A percentile compares a stretch with the other conserved stretches of the same genome.
Evolutionary conservation across 2,797 vertebrate genomes (phyloP).

Genomic region (Lithobates sylvaticus): DNA sequence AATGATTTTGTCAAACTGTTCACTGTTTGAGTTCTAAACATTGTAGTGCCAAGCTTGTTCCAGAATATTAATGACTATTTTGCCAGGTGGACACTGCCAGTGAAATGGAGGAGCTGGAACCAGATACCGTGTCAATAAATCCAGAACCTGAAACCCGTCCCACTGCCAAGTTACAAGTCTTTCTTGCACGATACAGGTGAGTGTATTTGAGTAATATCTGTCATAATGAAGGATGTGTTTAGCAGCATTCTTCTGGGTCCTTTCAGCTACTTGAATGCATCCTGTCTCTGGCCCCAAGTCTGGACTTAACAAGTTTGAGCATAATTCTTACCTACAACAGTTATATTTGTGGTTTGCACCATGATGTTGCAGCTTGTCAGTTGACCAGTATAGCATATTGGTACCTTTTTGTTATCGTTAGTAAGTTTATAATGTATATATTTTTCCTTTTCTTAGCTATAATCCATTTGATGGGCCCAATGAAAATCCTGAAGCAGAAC

Average conservation of each 20-base stretch:
- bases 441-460: slow-evolving; percentile 78
- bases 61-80: background rate
- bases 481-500: slow-evolving; percentile 96
- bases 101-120: slow-evolving; percentile 96
- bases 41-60: background rate
- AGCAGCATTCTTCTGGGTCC: too few species aligned
- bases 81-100: slow-evolving; percentile 96
- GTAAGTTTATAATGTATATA: background rate
- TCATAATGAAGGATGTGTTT: too few species aligned
- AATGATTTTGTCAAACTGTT: too few species aligned
- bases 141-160: slow-evolving; percentile 80
- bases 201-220: background rate
- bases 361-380: too few species aligned
- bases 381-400: too few species aligned
- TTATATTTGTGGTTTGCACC: too few species aligned
- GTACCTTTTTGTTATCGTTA: too few species aligned
- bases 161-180: slow-evolving; percentile 92
- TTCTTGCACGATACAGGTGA: slow-evolving; percentile 95
- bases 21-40: too few species aligned
- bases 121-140: slow-evolving; percentile 85
- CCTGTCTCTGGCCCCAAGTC: too few species aligned
- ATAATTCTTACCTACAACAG: too few species aligned
- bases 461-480: slow-evolving; percentile 98
- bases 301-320: too few species aligned
- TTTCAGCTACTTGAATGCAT: too few species aligned